Percentiles rank a stretch among this genome's conserved stretches.
These are phyloP conservation scores for Larimichthys polyactis DNA, from an alignment of 2,113 vertebrate genomes.

Conservation along the genomic window DNA sequence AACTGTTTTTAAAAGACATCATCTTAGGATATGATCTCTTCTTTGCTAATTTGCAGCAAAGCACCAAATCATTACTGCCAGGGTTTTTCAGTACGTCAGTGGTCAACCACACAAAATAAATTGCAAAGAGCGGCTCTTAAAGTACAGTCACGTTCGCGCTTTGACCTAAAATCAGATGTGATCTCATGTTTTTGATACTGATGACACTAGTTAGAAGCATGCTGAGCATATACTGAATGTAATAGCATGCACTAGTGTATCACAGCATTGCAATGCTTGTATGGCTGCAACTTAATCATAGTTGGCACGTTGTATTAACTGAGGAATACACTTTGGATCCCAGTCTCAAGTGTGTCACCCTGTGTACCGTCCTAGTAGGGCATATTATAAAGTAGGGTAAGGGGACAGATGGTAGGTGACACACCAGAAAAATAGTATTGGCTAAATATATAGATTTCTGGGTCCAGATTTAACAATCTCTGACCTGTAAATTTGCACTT, in stretches of 20 bases:
- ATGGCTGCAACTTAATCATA: not conserved
- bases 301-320: not conserved
- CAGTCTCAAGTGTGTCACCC: not conserved
- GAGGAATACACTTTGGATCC: not conserved
- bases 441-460: constrained; percentile 4
- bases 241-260: not conserved
- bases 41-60: not conserved
- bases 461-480: not conserved
- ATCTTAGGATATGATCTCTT: not conserved
- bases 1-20: not conserved
- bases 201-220: not conserved
- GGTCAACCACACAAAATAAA: not conserved
- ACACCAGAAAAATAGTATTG: not conserved
- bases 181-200: not conserved
- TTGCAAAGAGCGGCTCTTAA: not conserved
- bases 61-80: not conserved
- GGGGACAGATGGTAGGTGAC: not conserved
- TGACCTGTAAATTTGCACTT: not conserved
- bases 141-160: not conserved
- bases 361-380: not conserved
- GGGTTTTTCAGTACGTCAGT: not conserved
- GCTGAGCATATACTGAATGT: not conserved
- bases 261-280: not conserved
- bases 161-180: constrained; percentile 1
- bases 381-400: not conserved